These are phyloP conservation scores for Macroglossus sobrinus DNA, from an alignment of 2,113 vertebrate genomes.

Conservation along the genomic window DNA sequence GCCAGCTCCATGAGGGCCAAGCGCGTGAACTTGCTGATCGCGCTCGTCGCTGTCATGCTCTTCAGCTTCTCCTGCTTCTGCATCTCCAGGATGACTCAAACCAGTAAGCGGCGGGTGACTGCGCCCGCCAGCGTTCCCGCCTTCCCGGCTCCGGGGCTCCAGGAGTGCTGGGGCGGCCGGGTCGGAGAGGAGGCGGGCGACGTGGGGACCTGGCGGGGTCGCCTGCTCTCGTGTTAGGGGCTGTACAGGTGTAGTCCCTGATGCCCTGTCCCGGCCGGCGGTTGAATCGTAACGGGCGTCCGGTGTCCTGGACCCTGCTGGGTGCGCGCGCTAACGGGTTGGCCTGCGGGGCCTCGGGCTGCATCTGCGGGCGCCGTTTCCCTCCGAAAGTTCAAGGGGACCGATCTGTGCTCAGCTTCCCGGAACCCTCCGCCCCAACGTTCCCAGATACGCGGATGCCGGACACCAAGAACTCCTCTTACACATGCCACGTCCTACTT, in stretches of 20 bases:
- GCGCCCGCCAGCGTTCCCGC: not conserved
- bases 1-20: not conserved
- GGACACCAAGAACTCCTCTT: not conserved
- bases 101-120: not conserved
- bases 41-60: not conserved
- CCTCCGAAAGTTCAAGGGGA: not conserved
- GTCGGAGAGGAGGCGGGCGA: fast-evolving
- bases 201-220: fast-evolving
- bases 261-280: fast-evolving
- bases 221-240: fast-evolving
- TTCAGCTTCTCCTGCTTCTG: slow-evolving; percentile 61
- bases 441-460: not conserved
- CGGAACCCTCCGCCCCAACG: fast-evolving
- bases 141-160: not conserved
- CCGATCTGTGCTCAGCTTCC: not conserved
- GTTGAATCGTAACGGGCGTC: not conserved
- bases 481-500: not conserved
- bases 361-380: fast-evolving
- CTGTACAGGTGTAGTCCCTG: not conserved
- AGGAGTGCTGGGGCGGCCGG: fast-evolving
- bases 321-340: not conserved
- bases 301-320: fast-evolving
- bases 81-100: slow-evolving; percentile 42
- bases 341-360: fast-evolving
- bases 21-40: not conserved